Base-by-base conservation (phyloP, 2,113 vertebrate species). In the Spea multiplicata region DNA sequence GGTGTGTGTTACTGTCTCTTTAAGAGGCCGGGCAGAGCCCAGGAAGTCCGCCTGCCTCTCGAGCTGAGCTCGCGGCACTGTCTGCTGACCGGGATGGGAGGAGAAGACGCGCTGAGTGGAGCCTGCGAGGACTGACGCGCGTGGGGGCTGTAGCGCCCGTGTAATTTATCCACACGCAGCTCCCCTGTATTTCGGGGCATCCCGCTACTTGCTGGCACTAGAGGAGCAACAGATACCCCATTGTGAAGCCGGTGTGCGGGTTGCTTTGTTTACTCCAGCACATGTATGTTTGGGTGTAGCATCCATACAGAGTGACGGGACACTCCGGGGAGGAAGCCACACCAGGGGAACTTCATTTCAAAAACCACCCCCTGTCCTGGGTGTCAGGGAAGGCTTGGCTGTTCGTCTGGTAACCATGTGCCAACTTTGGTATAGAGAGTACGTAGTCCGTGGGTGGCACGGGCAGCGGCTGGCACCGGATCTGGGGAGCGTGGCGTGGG, bases 371-470 rank as follows among this genome's bases (percentile, higher is more conserved):
- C 50, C 50, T 52, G 50, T 10, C 9, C 1, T 52, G 6, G 9
- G 6, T 52, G 50, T 10, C 50, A 10, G 50, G 9, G 6, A 52
- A 52, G 50, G 50, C 6, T 10, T 52, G 9, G 9, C 55, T 2
- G 55, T 59, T 13, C 55, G 1, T 59, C 10, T 13, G 55, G 1
- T 59, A 13, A 59, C 6, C 55, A 3, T 59, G 55, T 70, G 50
- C 75, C 75, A 77, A 62, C 66, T 62, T 59, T 77, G 66, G 14
- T 14, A 5, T 46, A 6, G n/a, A 49, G 55, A 45, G 66, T 44
- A 12, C 75, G 10, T 6, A 30, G 50, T 13, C 3, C 16, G 53
- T n/a, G 55, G 14, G 59, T n/a, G 67, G 66, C 67, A 61, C 8
- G 55, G 55, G 46, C 55, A 44, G 6, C 62, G 13, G 17, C 9